These are phyloP conservation scores for Drosophila tripunctata DNA, from an alignment of 2,888 invertebrate genomes.

Conservation along the genomic window DNA sequence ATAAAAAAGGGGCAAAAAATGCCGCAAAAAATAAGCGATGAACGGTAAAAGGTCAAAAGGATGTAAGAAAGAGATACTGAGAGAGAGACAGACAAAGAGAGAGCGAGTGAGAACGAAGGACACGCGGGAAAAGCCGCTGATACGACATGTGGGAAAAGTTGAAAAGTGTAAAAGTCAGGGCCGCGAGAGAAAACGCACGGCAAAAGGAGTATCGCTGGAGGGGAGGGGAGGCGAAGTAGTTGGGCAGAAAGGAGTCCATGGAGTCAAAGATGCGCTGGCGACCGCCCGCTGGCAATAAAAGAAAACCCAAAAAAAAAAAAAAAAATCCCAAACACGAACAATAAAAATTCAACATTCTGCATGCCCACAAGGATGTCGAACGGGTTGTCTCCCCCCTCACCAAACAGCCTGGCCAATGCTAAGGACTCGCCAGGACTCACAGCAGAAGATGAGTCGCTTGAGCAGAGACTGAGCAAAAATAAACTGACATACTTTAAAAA, in stretches of 20 bases:
- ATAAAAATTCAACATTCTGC: slow-evolving; percentile 75
- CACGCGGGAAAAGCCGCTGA: slow-evolving; percentile 74
- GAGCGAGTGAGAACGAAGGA: slow-evolving; percentile 35
- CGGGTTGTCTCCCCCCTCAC: too few species aligned
- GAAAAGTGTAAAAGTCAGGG: slow-evolving; percentile 70
- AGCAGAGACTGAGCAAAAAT: not conserved
- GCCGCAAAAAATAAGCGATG: slow-evolving; percentile 38
- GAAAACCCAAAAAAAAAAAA: slow-evolving; percentile 4
- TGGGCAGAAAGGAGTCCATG: slow-evolving; percentile 10
- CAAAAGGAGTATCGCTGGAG: too few species aligned
- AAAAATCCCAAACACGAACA: slow-evolving; percentile 60
- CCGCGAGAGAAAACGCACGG: too few species aligned
- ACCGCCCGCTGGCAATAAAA: slow-evolving; percentile 75
- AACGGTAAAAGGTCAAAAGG: slow-evolving; percentile 36
- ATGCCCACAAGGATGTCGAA: slow-evolving; percentile 47
- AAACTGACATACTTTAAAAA: slow-evolving; percentile 70
- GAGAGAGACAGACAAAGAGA: not conserved
- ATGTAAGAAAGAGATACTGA: not conserved
- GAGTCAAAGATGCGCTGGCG: slow-evolving; percentile 58
- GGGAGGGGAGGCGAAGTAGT: not conserved
- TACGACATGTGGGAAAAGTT: slow-evolving; percentile 79
- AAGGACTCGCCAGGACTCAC: slow-evolving; percentile 26
- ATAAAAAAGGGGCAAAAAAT: slow-evolving; percentile 57
- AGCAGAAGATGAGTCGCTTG: not conserved
- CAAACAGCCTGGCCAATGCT: not conserved